Base-by-base conservation (phyloP, 2,797 vertebrate genomes). In the Pristis pectinata region DNA sequence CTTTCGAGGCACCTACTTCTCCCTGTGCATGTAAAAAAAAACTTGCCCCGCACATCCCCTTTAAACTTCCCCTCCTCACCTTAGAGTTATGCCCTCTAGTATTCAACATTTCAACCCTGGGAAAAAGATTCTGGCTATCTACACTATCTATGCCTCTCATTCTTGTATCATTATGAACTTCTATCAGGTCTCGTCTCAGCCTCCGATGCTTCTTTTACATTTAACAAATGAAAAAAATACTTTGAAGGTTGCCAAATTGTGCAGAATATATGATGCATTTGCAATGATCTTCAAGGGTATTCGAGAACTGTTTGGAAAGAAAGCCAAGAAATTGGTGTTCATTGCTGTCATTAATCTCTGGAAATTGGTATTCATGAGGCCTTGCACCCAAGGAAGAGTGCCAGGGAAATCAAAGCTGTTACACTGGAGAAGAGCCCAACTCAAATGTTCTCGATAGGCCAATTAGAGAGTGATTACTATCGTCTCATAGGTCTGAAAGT, bases 341-440 rank as follows among this genome's bases (percentile, higher is more conserved):
- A 64, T 91, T 91, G 6, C n/a, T 67, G 17, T 91, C 59, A n/a
- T 41, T 67, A 41, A 91, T 91, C 59, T 91, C 59, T 91, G 59
- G 59, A 37, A 64, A 67, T 91, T 37, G 61, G 19, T 22, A 67
- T 91, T 41, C 59, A 41, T 41, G 61, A 91, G 59, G 17, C n/a
- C 59, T 91, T 91, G 87, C n/a, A 64, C 59, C 59, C n/a, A 22
- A 41, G n/a, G n/a, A 91, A 91, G 59, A 64, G 1, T 91, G 87
- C 87, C 61, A 67, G 61, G 7, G 59, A 91, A 91, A 41, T 67
- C 37, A 61, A 91, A 91, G 87, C 87, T 91, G 87, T 91, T 91
- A 24, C 7, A 3, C 41, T 3, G 87, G 87, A 64, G 59, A 91
- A 37, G 2, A 91, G 59, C 61, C 87, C 87, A 91, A 41, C 19